Evolutionary conservation across 2,888 invertebrate species (phyloP), one percentile per base, ranked within the genome.

Genomic region (Gastrophysa polygoni): DNA sequence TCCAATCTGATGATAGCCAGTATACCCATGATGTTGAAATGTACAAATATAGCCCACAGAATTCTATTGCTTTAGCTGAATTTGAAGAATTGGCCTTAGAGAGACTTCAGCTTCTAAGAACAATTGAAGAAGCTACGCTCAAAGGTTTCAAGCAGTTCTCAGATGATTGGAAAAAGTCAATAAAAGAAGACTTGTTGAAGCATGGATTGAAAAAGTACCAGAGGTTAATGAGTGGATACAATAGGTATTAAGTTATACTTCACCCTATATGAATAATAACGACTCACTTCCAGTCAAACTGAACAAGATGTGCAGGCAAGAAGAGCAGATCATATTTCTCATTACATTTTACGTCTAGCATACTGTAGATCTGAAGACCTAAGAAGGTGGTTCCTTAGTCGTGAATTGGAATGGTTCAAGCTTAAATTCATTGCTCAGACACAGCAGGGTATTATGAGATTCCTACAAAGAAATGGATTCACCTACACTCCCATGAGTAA

Each of bases 341-440:
- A 99, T 80, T 98, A 92, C 79, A 93, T 98, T 72, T 83, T 98
- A 2, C 86, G 97, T 59, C 81, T 99, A 60, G 95, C 95, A 0
- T 98, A 95, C 81, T 97, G 96, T 77, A 87, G 92, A 74, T 90
- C 91, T 18, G 92, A 93, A 69, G 96, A 97, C 59, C 83, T 95
- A 34, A 85, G 92, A 29, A 87, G 85, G 62, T 98, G 98, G 98
- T 96, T 96, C 77, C 83, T 96, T 11, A 83, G 87, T 17, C 88
- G 93, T 69, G 99, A 99, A 84, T 81, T 92, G 64, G 98, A 98
- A 76, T 84, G 97, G 57, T 97, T 99, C 76, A 89, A 89, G 77
- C 87, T 91, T 77, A 87, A 91, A 75, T 92, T 93, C 78, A 83
- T 91, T 74, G 85, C 84, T 57, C 82, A 84, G 59, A 85, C 84